Percentiles rank a stretch among this genome's conserved stretches.
Conservation (phyloP, 2,113 vertebrate genomes). For the Rallus limicola region DNA sequence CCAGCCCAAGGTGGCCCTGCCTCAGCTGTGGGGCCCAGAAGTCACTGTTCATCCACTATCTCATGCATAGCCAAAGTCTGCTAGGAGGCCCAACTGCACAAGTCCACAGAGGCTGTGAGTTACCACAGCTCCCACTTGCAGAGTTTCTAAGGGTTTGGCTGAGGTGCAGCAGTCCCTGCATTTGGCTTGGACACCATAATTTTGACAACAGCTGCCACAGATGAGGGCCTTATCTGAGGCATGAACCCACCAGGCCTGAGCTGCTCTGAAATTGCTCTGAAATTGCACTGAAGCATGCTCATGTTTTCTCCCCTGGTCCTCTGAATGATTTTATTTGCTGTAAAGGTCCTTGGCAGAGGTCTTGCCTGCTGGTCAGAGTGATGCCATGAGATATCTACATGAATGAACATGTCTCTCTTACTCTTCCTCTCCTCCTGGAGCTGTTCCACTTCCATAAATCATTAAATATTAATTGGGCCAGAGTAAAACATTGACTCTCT, state of each 20-base stretch:
- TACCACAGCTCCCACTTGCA: not conserved
- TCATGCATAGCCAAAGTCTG: not conserved
- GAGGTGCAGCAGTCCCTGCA: not conserved
- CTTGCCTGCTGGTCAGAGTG: not conserved
- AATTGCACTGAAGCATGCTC: not conserved
- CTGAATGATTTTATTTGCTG: not conserved
- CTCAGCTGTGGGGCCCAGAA: not conserved
- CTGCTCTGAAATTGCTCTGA: not conserved
- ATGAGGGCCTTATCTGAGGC: not conserved
- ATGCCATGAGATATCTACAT: not conserved
- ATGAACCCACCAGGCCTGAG: not conserved
- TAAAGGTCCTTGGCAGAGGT: not conserved
- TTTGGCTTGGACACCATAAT: not conserved
- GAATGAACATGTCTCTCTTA: constrained; percentile 11
- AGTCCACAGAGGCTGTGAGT: not conserved
- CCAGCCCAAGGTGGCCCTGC: not conserved
- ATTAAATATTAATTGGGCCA: constrained; percentile 51
- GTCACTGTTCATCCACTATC: not conserved
- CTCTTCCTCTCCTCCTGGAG: constrained; percentile 39
- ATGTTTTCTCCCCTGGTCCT: not conserved
- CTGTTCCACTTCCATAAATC: constrained; percentile 51
- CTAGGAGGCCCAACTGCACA: not conserved
- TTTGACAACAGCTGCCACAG: not conserved
- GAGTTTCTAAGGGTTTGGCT: not conserved
- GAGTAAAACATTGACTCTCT: constrained; percentile 39